Base-by-base conservation (phyloP, 2,888 invertebrate species). In the Phengaris arion region DNA sequence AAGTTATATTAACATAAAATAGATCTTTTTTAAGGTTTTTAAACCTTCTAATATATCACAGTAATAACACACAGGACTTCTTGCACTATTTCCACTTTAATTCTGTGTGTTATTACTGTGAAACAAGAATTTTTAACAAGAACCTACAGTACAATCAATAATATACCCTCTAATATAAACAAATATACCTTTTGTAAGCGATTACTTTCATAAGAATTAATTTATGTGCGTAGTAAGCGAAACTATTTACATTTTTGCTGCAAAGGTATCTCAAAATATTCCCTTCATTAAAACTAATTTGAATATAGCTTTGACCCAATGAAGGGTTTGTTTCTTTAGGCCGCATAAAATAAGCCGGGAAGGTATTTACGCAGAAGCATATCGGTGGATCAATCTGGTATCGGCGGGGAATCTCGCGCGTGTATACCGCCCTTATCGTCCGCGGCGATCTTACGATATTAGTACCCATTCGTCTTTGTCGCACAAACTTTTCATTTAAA, bases 381-480 rank as follows among this genome's bases (percentile, higher is more conserved):
- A 93, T 93, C 93, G 83, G 79, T 79, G 87, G 89, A 93, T 93
- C 93, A 92, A 93, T 91, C 90, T 89, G 82, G 81, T 93, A 93
- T 93, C 93, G 85, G 79, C 80, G 86, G 86, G 85, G 85, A 86
- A 93, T 93, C 93, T 87, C 90, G 92, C 92, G 92, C 90, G 92
- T 92, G 88, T 89, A 85, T 70, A 69, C 84, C 86, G 83, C 84
- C 83, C 82, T 82, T 91, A 93, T 93, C 92, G 87, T 81, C 79
- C 83, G 75, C 81, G 82, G 87, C 87, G 86, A 92, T 93, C 93
- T 87, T 88, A 72, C 91, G 92, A 91, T 93, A 93, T 93, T 92
- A 92, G 88, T 87, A 87, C 92, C 92, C 87, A 93, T 93, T 92
- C 93, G 92, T 93, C 93, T 93, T 90, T 93, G 93, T 93, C 93